Base-by-base conservation (phyloP, 2,113 vertebrate genomes). In the Ancistrus triradiatus region DNA sequence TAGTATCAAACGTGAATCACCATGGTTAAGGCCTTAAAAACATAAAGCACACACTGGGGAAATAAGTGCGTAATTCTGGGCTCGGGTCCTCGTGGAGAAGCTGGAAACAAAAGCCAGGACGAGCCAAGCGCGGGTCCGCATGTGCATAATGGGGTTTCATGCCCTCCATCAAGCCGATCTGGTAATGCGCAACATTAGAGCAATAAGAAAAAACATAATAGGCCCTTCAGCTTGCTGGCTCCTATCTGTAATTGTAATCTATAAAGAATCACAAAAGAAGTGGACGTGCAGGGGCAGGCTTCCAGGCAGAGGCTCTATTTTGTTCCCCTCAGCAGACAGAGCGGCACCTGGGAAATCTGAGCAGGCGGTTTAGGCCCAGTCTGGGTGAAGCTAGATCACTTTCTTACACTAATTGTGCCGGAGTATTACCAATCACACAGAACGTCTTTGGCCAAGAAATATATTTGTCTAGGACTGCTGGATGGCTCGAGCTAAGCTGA, bases 301-400 rank as follows among this genome's bases (percentile, higher is more conserved):
- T 75, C 70, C 66, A 70, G 75, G 73, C 35, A 35, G 62, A 73
- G 76, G 72, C 70, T 69, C 83, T 81, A 74, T 79, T 86, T 78
- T 80, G 82, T 84, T 86, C 78, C 81, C 70, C 63, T 74, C 80
- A 77, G 78, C 83, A 87, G 86, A 87, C 84, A 86, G 74, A 1
- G 67, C 79, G 84, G 86, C 86, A 83, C 84, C 86, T 86, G 84
- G 79, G 83, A 82, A 85, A 87, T 80, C 64, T 77, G 82, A 87
- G 80, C 78, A 68, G 77, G 75, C 74, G 15, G 59, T 78, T 77
- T 68, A 78, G 69, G 63, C 72, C 59, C 68, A 46, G 62, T 60
- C 56, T 68, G 52, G 35, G 69, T 61, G 64, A 71, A 64, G 50
- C 48, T 69, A 68, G 27, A 80, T 84, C 76, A 66, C 78, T 78